Conservation (phyloP, 2,888 invertebrate genomes). For the Acrobasis repandana region DNA sequence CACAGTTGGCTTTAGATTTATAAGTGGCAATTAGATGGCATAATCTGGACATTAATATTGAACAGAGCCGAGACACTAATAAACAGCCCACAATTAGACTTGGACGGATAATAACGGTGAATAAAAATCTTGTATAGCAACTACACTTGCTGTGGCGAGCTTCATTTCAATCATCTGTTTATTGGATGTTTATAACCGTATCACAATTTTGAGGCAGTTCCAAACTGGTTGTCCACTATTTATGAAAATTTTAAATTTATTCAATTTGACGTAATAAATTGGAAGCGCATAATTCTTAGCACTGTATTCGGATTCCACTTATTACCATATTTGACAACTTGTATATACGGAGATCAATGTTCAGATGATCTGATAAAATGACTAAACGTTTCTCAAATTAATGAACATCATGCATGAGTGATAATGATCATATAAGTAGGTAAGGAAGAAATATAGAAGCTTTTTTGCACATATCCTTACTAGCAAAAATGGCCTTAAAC, state of each 20-base stretch:
- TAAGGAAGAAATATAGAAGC: too few relatives aligned
- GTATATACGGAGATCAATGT: constrained; percentile 16
- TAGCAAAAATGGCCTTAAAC: too few relatives aligned
- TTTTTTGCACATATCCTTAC: too few relatives aligned
- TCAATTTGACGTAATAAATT: constrained; percentile 15
- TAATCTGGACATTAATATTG: constrained; percentile 76
- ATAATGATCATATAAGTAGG: too few relatives aligned
- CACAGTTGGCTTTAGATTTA: constrained; percentile 73
- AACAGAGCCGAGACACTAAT: constrained; percentile 64
- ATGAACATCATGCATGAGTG: not conserved
- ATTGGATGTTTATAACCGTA: constrained; percentile 21
- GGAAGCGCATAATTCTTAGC: constrained; percentile 13
- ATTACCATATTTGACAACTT: constrained; percentile 13
- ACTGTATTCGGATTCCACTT: constrained; percentile 12
- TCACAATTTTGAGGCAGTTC: constrained; percentile 13
- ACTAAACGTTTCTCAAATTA: not conserved
- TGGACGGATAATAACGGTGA: constrained; percentile 51
- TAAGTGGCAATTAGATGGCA: constrained; percentile 73
- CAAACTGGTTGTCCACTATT: constrained; percentile 10
- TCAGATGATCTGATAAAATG: constrained; percentile 10
- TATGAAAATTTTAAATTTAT: constrained; percentile 17
- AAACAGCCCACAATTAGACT: constrained; percentile 67
- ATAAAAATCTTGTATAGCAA: constrained; percentile 40
- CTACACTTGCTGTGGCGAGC: constrained; percentile 20
- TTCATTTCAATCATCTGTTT: constrained; percentile 19